Base-by-base conservation (phyloP, 2,797 vertebrate species). In the Pipistrellus kuhlii region DNA sequence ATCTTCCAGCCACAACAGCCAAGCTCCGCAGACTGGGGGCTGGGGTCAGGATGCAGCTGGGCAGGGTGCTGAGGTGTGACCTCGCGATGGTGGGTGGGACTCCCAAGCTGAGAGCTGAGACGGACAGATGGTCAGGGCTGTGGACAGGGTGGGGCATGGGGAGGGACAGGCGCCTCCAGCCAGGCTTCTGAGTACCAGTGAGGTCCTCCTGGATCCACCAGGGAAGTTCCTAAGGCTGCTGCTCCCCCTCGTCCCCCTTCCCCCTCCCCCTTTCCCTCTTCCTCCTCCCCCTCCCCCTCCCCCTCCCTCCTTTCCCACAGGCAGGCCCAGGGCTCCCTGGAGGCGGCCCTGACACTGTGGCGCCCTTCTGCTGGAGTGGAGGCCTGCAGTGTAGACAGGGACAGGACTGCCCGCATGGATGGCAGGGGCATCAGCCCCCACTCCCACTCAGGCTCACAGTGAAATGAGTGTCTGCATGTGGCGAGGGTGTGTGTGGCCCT, bases 101-200 rank as follows among this genome's bases (percentile, higher is more conserved):
- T 62, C 46, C 66, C 32, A 53, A 41, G 35, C 35, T 15, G 30
- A 32, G 64, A 59, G 38, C 64, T 7, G 41, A 51, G 14, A 20
- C 9, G 21, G 51, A 27, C 76, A 21, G 75, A 68, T 27, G 17
- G 55, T 53, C 4, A 8, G 48, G 72, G 41, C 18, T 0, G 38
- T 10, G 48, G 12, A 7, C 35, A 6, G 46, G 44, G 46, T 6
- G 51, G 71, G 32, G 35, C 5, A 10, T 10, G 0, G 1, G 59
- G 25, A 30, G 68, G 23, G 41, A 3, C 6, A 55, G 0, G 14
- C 1, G 7, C 32, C 48, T 83, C 46, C 20, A 7, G 57, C 32
- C 11, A 21, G 38, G 48, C 44, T 35, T 46, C 87, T 41, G 95
- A 88, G 91, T 75, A 41, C 55, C 83, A 18, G 51, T 46, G 92